Percentiles rank a stretch among this genome's conserved stretches.
phyloP scores from a whole-genome alignment of 2,797 vertebrate species.

The Acomys russatus region DNA sequence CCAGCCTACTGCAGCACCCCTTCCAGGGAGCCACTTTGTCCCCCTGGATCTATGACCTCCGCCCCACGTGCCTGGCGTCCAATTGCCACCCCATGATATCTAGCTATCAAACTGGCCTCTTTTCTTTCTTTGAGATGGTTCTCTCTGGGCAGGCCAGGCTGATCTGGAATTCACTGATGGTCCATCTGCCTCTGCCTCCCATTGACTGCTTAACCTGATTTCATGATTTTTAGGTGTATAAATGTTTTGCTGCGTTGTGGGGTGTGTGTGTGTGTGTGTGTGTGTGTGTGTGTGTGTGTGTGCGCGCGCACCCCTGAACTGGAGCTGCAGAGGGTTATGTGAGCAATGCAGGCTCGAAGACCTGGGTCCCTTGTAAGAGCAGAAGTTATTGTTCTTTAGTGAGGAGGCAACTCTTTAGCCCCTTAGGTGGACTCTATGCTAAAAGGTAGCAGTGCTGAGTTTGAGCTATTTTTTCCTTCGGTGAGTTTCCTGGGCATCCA shows the following conservation, averaged over 20 bases:
- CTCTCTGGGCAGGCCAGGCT: not conserved
- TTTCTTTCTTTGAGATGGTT: not conserved
- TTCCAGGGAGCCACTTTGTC: not conserved
- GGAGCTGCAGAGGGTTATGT: not conserved
- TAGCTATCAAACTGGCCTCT: not conserved
- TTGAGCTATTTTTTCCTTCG: not conserved
- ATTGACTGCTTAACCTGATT: not conserved
- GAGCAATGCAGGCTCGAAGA: not conserved
- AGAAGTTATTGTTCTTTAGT: not conserved
- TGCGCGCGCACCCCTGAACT: not conserved
- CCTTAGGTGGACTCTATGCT: not conserved
- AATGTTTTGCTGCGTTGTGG: not conserved
- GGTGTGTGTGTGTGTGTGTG: not conserved
- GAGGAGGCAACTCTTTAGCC: not conserved
- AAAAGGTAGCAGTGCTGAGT: not conserved
- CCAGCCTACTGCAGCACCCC: not conserved
- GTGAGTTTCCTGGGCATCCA: not conserved
- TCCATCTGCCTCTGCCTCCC: not conserved
- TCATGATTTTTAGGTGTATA: not conserved
- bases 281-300: not conserved
- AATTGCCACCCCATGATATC: not conserved
- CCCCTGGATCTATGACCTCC: not conserved
- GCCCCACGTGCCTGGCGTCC: not conserved
- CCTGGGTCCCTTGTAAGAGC: no score
- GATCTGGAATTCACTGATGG: not conserved